Evolutionary conservation across 2,888 invertebrate species (phyloP).

Genomic region (Graphium colonna): DNA sequence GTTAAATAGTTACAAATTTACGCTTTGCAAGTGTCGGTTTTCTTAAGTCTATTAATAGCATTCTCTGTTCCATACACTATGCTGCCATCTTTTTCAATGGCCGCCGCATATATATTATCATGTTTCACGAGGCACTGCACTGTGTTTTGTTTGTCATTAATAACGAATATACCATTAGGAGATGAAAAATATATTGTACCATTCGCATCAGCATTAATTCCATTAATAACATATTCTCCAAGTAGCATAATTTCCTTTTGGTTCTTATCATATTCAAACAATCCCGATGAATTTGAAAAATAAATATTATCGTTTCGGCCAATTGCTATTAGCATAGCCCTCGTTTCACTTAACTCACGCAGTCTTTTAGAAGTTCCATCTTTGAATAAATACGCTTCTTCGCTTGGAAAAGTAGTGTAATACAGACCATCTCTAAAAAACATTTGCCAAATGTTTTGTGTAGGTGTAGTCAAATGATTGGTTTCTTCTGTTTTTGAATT

Average conservation of each 20-base stretch:
- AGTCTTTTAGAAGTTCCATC: conserved; percentile 26
- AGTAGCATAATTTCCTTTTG: conserved; percentile 24
- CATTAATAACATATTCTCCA: conserved; percentile 34
- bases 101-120: conserved; percentile 30
- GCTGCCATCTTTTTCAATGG: conserved; percentile 33
- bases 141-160: conserved; percentile 27
- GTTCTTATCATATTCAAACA: conserved; percentile 27
- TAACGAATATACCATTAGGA: conserved; percentile 32
- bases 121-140: conserved; percentile 20
- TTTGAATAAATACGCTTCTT: conserved; percentile 29
- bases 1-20: too few relatives aligned
- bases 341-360: conserved; percentile 29
- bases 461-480: conserved; percentile 34
- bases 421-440: conserved; percentile 55
- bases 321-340: conserved; percentile 32
- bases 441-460: conserved; percentile 58
- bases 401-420: conserved; percentile 45
- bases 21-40: too few relatives aligned
- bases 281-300: conserved; percentile 37
- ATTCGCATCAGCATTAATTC: conserved; percentile 33
- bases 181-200: conserved; percentile 40
- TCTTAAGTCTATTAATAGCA: conserved; percentile 29
- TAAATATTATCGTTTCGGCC: conserved; percentile 34
- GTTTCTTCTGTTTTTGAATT: conserved; percentile 43
- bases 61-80: conserved; percentile 31